These are phyloP conservation scores for Botia kubotai DNA, from an alignment of 2,797 vertebrate genomes.

Conservation along the genomic window DNA sequence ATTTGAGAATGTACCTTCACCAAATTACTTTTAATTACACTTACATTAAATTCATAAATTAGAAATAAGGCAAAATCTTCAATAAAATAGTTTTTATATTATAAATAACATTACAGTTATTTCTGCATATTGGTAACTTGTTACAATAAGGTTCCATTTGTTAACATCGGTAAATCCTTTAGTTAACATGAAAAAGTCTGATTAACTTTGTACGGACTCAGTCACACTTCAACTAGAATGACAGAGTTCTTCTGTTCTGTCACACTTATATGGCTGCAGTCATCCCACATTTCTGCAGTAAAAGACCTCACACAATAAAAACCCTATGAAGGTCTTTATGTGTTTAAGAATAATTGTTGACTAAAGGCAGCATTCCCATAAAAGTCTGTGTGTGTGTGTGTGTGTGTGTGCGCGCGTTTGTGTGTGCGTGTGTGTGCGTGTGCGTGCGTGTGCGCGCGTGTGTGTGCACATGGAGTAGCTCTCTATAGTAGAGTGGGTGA, in stretches of 20 bases:
- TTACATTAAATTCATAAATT: no score
- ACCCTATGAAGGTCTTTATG: neutral
- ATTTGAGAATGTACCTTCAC: neutral
- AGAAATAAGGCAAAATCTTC: no score
- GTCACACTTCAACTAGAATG: neutral
- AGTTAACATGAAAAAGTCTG: no score
- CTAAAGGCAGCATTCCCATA: neutral
- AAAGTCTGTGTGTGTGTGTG: neutral
- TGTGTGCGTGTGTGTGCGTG: neutral
- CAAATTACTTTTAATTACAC: no score
- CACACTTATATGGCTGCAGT: neutral
- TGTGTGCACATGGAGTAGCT: neutral
- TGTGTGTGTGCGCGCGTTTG: neutral
- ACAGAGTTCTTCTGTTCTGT: neutral
- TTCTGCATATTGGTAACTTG: no score
- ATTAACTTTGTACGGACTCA: no score
- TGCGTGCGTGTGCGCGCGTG: no score
- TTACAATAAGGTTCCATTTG: no score
- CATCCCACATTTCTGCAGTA: neutral
- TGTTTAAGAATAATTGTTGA: conserved; percentile 1
- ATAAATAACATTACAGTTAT: no score
- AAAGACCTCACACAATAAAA: neutral
- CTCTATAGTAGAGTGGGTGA: neutral
- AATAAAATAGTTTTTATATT: no score
- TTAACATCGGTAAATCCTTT: no score